These are phyloP conservation scores for Phenganax marumi DNA, from an alignment of 92 coral and sea anemone species.

Conservation along the genomic window DNA sequence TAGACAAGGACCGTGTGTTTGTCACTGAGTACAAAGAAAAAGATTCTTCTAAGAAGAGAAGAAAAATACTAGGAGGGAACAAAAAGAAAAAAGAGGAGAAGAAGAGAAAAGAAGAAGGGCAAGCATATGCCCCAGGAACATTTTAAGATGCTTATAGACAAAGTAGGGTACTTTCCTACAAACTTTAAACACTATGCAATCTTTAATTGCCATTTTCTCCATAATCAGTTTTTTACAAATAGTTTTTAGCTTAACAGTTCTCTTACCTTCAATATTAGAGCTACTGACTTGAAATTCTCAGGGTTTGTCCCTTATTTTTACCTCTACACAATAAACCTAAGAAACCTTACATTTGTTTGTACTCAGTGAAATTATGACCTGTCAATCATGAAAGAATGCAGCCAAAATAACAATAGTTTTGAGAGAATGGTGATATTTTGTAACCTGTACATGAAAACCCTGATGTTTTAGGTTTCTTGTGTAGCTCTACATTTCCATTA, in stretches of 20 bases:
- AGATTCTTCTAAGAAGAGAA: constrained; percentile 46
- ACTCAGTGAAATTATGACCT: background rate
- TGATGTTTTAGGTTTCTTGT: background rate
- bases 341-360: background rate
- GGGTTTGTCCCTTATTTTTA: background rate
- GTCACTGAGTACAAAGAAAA: constrained; percentile 48
- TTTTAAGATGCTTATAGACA: too few relatives aligned
- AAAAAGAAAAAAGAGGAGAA: too few relatives aligned
- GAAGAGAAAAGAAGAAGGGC: too few relatives aligned
- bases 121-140: too few relatives aligned
- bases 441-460: background rate
- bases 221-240: background rate
- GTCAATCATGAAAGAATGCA: background rate
- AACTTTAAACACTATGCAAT: too few relatives aligned
- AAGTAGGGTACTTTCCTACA: too few relatives aligned
- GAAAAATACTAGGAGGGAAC: constrained; percentile 59
- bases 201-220: background rate
- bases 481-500: background rate
- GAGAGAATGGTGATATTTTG: background rate
- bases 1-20: constrained; percentile 47
- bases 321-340: constrained; percentile 1
- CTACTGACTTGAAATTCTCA: background rate
- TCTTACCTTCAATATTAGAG: background rate
- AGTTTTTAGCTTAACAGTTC: background rate
- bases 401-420: background rate